These are phyloP conservation scores for Chaetogeoica ovagalla DNA, from an alignment of 2,888 invertebrate genomes.

Conservation along the genomic window DNA sequence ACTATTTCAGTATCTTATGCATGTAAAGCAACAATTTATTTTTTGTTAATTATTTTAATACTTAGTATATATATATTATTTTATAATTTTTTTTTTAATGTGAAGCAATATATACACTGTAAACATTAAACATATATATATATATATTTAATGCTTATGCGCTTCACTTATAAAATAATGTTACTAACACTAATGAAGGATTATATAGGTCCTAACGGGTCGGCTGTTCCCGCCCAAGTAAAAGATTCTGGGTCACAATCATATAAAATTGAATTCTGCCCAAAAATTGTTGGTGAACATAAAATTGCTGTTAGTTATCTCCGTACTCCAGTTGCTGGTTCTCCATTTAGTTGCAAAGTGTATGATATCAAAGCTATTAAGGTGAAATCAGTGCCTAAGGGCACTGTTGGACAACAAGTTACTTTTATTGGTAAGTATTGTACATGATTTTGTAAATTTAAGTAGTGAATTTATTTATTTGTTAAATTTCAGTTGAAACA, in stretches of 20 bases:
- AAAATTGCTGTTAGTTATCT: conserved; percentile 79
- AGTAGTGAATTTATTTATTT: conserved; percentile 11
- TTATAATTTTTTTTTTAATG: conserved; percentile 8
- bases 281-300: conserved; percentile 88
- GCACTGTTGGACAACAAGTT: conserved; percentile 86
- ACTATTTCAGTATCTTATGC: conserved; percentile 10
- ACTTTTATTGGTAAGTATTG: conserved; percentile 77
- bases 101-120: conserved; percentile 19
- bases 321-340: conserved; percentile 81
- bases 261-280: conserved; percentile 89
- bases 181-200: conserved; percentile 54
- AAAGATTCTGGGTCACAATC: conserved; percentile 79
- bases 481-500: conserved; percentile 77
- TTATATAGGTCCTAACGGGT: conserved; percentile 83
- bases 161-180: conserved; percentile 47
- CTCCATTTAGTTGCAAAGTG: conserved; percentile 92
- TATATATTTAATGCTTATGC: conserved; percentile 46
- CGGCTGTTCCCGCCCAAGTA: conserved; percentile 86
- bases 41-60: conserved; percentile 15
- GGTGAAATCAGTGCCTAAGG: conserved; percentile 86
- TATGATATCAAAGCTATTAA: conserved; percentile 93
- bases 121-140: conserved; percentile 18
- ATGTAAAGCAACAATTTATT: background rate
- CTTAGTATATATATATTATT: background rate
- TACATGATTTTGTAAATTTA: background rate